Conservation (phyloP, 2,113 vertebrate genomes). For the Turnix velox region DNA sequence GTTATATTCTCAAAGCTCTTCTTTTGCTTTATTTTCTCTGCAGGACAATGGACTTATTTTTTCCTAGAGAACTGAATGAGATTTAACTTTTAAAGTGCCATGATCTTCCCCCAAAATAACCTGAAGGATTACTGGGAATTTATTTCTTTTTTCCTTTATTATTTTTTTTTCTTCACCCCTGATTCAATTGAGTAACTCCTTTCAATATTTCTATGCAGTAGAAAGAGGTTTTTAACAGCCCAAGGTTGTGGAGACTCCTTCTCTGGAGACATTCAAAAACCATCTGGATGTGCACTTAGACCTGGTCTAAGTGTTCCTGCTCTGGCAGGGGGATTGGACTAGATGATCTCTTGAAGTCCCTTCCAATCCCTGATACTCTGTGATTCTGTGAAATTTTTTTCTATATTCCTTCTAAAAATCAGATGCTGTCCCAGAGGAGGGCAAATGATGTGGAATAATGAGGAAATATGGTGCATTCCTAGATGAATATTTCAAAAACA, state of each 20-base stretch:
- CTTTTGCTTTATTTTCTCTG: not conserved
- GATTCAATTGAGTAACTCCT: not conserved
- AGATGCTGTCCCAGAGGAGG: not conserved
- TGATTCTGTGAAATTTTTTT: too few relatives aligned
- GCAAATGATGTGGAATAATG: not conserved
- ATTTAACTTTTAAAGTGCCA: not conserved
- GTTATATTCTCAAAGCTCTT: not conserved
- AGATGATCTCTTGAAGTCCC: too few relatives aligned
- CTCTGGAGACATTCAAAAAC: too few relatives aligned
- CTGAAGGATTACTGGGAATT: not conserved
- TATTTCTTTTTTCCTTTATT: not conserved
- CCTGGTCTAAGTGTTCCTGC: too few relatives aligned
- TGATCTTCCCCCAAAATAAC: not conserved
- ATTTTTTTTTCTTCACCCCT: too few relatives aligned
- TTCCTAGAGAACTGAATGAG: not conserved
- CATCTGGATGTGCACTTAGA: too few relatives aligned
- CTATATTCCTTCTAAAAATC: not conserved
- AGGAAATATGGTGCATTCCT: not conserved
- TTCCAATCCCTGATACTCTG: too few relatives aligned
- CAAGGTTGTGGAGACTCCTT: too few relatives aligned
- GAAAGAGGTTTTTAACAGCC: not conserved
- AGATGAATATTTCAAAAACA: not conserved
- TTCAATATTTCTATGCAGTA: not conserved
- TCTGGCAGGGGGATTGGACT: too few relatives aligned
- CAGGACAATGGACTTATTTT: not conserved